Evolutionary conservation across 2,888 invertebrate genomes (phyloP).

Genomic region (Frankliniella intonsa): DNA sequence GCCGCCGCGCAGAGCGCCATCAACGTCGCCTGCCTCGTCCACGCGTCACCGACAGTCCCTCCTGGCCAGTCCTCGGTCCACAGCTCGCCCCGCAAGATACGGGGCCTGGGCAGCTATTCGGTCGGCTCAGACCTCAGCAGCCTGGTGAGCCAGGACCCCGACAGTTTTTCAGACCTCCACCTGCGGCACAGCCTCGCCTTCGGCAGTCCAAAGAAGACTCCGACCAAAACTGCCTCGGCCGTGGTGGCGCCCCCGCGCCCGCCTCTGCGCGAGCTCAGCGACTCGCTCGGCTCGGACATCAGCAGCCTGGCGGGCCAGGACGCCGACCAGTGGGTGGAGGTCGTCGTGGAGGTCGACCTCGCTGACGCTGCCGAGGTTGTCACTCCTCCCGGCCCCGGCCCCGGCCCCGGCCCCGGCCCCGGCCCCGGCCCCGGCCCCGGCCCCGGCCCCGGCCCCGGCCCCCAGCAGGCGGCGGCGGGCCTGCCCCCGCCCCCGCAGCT

Average conservation of each 20-base stretch:
- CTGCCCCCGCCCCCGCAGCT: background rate
- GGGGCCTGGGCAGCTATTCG: background rate
- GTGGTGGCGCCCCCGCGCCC: background rate
- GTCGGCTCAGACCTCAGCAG: constrained; percentile 6
- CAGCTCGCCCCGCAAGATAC: background rate
- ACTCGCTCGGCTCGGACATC: constrained; percentile 22
- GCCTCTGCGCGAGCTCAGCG: background rate
- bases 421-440: background rate
- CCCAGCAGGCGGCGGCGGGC: no score
- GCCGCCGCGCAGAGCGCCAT: background rate
- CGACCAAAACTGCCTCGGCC: background rate
- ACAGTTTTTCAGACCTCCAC: constrained; percentile 7
- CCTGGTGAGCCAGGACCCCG: constrained; percentile 2
- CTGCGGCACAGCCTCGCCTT: background rate
- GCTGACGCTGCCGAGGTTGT: background rate
- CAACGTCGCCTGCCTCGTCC: background rate
- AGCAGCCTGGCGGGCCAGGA: constrained; percentile 13
- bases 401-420: background rate
- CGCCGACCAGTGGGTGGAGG: background rate
- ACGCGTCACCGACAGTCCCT: background rate
- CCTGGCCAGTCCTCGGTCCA: background rate
- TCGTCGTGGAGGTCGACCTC: constrained; percentile 5
- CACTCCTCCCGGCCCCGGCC: no score
- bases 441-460: background rate
- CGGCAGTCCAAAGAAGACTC: background rate